A percentile compares a stretch with the other conserved stretches of the same genome.
Evolutionary conservation across 2,113 vertebrate species (phyloP).

Genomic region (Apteryx mantelli): DNA sequence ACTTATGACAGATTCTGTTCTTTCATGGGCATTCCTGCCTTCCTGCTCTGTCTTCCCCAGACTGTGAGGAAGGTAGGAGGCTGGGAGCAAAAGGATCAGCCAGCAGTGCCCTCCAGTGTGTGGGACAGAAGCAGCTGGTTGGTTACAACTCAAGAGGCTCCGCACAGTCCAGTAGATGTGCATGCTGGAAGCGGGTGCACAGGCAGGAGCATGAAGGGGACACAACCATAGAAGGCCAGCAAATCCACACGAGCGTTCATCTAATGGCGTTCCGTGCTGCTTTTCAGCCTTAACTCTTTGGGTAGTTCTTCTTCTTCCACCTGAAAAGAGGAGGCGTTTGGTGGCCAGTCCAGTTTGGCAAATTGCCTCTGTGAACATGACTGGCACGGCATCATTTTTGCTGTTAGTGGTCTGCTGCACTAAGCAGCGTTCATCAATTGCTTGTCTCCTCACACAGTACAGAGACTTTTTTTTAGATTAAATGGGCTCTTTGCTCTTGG

Average conservation of each 20-base stretch:
- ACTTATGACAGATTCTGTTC: neutral
- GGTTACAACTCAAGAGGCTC: neutral
- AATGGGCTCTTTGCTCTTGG: neutral
- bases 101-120: neutral
- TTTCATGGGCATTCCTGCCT: neutral
- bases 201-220: neutral
- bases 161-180: fast-evolving
- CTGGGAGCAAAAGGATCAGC: neutral
- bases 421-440: neutral
- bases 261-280: neutral
- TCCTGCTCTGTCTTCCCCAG: neutral
- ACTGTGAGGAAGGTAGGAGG: no score
- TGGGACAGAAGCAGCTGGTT: neutral
- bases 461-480: neutral
- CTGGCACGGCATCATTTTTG: neutral
- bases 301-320: neutral
- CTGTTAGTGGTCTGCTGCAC: neutral
- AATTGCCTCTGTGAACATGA: neutral
- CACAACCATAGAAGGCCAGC: neutral
- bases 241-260: neutral
- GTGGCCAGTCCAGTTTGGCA: neutral
- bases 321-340: neutral
- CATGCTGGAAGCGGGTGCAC: neutral
- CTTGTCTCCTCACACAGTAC: neutral
- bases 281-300: neutral